Base-by-base conservation (phyloP, 2,888 invertebrate genomes). In the Pristionchus arcanus region DNA sequence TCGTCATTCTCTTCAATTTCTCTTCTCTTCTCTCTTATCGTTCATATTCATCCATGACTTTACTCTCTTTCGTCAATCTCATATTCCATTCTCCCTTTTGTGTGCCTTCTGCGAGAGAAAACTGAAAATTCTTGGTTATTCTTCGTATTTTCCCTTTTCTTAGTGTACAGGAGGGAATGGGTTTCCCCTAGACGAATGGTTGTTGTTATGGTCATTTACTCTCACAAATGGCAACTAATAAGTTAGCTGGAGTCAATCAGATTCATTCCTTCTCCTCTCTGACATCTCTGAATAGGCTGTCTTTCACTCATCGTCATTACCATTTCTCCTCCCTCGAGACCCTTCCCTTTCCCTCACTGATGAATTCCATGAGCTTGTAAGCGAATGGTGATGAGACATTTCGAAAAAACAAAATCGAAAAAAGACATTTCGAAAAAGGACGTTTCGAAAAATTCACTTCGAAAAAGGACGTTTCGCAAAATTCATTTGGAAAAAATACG, bases 11-110 rank as follows among this genome's bases (percentile, higher is more conserved):
- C 77, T 37, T 88, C 86, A 31, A 84, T 31, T 84, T 53, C 68
- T 83, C 68, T 83, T 88, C 59, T 89, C 89, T 53, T 89, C 55
- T 42, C 83, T 89, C 90, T 88, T 90, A 85, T 86, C 89, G 86
- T 90, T 89, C 85, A 85, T 87, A 25, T 68, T 81, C 42, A 16
- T 16, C 16, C 31, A 71, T 71, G 15, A 34, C 37, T 37, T 16
- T 34, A 37, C 42, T 49, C 81, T 42, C 42, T 25, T 81, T 49
- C 37, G 34, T 71, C 71, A 71, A 71, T 71, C 34, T 71, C 31
- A 34, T 71, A 31, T 31, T 71, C 34, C 71, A 71, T 71, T 71
- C 71, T 34, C 34, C 34, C 71, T 31, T 71, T 34, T 34, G 71
- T 34, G 71, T 71, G 21, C 34, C 34, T 31, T 34, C 31, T 71